Percentiles rank a stretch among this genome's conserved stretches.
These are phyloP conservation scores for Priocnemis perturbator DNA, from an alignment of 2,888 invertebrate genomes.

Conservation along the genomic window DNA sequence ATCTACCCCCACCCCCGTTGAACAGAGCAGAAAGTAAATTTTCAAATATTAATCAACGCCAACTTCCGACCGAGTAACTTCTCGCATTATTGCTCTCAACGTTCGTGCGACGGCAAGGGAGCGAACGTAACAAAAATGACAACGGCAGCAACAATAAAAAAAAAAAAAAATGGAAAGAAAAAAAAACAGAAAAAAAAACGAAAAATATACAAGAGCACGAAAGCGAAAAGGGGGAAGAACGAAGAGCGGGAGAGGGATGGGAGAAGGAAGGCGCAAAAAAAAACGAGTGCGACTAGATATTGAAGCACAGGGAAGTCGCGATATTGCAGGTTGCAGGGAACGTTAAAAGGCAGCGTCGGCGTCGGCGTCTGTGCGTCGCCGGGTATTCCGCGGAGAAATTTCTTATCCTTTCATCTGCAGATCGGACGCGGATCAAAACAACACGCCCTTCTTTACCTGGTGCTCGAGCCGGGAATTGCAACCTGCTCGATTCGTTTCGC, in stretches of 20 bases:
- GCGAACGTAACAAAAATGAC: too few species aligned
- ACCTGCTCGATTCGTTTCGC: slow-evolving; percentile 12
- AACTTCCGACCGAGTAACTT: not conserved
- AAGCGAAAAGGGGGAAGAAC: not conserved
- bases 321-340: slow-evolving; percentile 19
- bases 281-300: not conserved
- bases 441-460: not conserved
- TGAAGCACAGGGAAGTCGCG: slow-evolving; percentile 11
- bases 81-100: slow-evolving; percentile 18
- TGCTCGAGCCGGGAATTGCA: slow-evolving; percentile 10
- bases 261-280: not conserved
- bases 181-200: not conserved
- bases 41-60: not conserved
- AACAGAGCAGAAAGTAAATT: too few species aligned
- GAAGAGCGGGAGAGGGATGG: not conserved
- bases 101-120: not conserved
- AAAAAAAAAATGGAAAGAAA: too few species aligned
- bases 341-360: slow-evolving; percentile 39
- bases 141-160: too few species aligned
- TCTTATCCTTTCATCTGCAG: slow-evolving; percentile 33
- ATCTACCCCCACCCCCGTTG: too few species aligned
- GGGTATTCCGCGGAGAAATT: slow-evolving; percentile 38
- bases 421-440: slow-evolving; percentile 40
- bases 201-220: too few species aligned
- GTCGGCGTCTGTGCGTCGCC: slow-evolving; percentile 30